A percentile compares a stretch with the other conserved stretches of the same genome.
These are phyloP conservation scores for Tortricodes alternella DNA, from an alignment of 2,888 invertebrate genomes.

Conservation along the genomic window DNA sequence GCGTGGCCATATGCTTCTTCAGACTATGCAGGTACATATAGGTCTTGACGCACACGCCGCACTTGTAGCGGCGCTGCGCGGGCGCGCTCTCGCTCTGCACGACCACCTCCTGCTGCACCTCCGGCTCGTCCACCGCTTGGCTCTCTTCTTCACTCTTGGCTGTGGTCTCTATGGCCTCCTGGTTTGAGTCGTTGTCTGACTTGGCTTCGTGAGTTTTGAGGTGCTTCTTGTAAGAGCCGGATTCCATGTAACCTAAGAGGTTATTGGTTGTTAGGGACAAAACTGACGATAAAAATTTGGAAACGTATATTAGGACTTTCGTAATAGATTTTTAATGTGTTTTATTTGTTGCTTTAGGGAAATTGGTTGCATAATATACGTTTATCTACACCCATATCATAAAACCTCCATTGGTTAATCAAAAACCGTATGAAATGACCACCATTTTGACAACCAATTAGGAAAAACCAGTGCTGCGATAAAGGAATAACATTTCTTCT, in stretches of 20 bases:
- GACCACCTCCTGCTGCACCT: slow-evolving; percentile 9
- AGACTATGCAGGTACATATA: slow-evolving; percentile 76
- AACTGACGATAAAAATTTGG: too few species aligned
- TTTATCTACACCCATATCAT: too few species aligned
- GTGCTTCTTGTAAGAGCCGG: slow-evolving; percentile 71
- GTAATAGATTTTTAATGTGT: too few species aligned
- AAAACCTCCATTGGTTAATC: too few species aligned
- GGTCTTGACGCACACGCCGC: slow-evolving; percentile 71
- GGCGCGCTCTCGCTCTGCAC: slow-evolving; percentile 31
- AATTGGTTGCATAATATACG: too few species aligned
- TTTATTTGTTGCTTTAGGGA: too few species aligned
- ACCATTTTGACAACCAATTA: too few species aligned
- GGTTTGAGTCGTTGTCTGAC: slow-evolving; percentile 17
- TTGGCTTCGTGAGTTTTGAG: slow-evolving; percentile 60
- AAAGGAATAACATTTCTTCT: too few species aligned
- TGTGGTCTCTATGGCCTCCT: slow-evolving; percentile 31
- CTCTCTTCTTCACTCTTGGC: too few species aligned
- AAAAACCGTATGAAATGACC: too few species aligned
- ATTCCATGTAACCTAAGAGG: slow-evolving; percentile 64
- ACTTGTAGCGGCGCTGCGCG: slow-evolving; percentile 64
- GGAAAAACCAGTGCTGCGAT: too few species aligned
- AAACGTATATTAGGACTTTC: too few species aligned
- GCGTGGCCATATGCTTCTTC: slow-evolving; percentile 75
- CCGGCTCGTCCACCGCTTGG: slow-evolving; percentile 19
- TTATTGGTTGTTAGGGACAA: background rate